phyloP scores from a whole-genome alignment of 2,113 vertebrate species.

The Chrysochloris asiatica region DNA sequence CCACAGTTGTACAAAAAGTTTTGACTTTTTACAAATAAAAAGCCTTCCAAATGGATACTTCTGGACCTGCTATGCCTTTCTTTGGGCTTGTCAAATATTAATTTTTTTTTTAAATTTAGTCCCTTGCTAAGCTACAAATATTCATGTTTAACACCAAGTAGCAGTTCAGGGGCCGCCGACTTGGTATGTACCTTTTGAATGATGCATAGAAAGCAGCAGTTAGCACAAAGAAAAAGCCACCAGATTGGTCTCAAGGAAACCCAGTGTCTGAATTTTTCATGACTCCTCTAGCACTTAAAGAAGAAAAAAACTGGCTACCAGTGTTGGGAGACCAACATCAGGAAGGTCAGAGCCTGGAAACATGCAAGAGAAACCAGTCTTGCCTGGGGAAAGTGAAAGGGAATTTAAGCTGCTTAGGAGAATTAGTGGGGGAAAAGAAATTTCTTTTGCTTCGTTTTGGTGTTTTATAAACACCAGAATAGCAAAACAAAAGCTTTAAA shows the following conservation, averaged over 20 bases:
- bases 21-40: constrained; percentile 82
- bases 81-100: constrained; percentile 91
- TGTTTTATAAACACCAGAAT: constrained; percentile 82
- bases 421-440: constrained; percentile 69
- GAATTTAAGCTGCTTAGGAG: constrained; percentile 86
- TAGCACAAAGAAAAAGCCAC: constrained; percentile 96
- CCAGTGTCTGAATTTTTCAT: constrained; percentile 97
- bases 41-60: constrained; percentile 81
- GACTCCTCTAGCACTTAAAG: constrained; percentile 97
- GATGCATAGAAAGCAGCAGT: constrained; percentile 90
- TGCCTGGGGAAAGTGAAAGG: constrained; percentile 87
- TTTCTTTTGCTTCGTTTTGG: constrained; percentile 73
- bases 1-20: constrained; percentile 82
- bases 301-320: constrained; percentile 92
- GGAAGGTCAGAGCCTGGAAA: constrained; percentile 91
- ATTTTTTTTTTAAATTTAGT: constrained; percentile 90
- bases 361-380: constrained; percentile 85
- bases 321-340: constrained; percentile 85
- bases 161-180: constrained; percentile 89
- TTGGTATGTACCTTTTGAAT: constrained; percentile 91
- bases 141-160: constrained; percentile 93
- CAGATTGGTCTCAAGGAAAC: constrained; percentile 96
- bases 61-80: constrained; percentile 84
- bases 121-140: constrained; percentile 91
- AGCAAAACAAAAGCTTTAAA: constrained; percentile 81